Conservation (phyloP, 2,797 vertebrate genomes). For the Erethizon dorsatum region DNA sequence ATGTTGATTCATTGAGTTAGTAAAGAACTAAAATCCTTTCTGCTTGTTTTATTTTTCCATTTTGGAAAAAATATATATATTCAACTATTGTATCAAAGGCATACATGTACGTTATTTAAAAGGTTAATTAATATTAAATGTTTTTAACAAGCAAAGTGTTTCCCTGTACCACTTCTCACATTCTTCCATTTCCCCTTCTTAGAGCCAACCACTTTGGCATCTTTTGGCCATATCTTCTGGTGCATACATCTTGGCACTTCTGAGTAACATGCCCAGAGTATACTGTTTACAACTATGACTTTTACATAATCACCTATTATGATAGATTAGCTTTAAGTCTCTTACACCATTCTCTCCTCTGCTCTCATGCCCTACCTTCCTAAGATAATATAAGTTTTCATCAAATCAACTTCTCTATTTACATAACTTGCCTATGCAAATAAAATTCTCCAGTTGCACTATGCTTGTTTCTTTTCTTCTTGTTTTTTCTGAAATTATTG, state of each 20-base stretch:
- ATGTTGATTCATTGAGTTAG: constrained; percentile 30
- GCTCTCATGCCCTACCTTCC: neutral
- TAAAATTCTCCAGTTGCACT: neutral
- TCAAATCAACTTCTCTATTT: constrained; percentile 14
- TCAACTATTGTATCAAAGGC: constrained; percentile 16
- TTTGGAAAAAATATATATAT: constrained; percentile 36
- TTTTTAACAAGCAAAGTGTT: constrained; percentile 11
- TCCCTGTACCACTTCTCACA: neutral
- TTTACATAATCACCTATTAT: neutral
- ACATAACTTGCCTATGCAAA: neutral
- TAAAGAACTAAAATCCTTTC: constrained; percentile 24
- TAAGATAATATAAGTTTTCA: neutral
- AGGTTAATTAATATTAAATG: constrained; percentile 32
- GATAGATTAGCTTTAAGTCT: neutral
- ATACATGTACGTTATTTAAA: neutral
- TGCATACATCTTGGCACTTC: constrained; percentile 2
- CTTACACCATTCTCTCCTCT: neutral
- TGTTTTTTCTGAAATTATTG: constrained; percentile 28
- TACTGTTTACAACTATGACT: constrained; percentile 2
- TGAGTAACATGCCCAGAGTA: neutral
- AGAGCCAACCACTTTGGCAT: neutral
- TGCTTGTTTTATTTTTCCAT: constrained; percentile 14
- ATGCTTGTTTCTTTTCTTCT: constrained; percentile 5
- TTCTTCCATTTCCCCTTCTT: neutral
- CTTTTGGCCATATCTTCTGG: constrained; percentile 8